phyloP scores from a whole-genome alignment of 2,113 vertebrate genomes.

The Notarius quadriscutis region DNA sequence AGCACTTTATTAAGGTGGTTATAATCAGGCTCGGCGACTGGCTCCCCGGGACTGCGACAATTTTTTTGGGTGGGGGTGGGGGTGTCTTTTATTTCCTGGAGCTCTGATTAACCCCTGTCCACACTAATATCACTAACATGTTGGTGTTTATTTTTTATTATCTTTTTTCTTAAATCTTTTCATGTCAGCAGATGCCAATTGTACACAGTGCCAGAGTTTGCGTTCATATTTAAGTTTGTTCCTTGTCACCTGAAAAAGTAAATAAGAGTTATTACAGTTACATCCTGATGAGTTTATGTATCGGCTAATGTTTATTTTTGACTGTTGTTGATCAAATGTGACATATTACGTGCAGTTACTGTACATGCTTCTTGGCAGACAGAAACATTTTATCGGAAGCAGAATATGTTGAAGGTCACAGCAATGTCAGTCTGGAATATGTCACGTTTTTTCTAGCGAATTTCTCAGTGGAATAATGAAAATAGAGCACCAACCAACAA shows the following conservation, averaged over 20 bases:
- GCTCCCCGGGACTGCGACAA: slow-evolving; percentile 56
- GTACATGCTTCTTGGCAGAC: neutral
- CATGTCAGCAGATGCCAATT: slow-evolving; percentile 64
- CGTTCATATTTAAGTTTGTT: slow-evolving; percentile 59
- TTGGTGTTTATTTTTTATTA: slow-evolving; percentile 44
- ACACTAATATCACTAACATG: slow-evolving; percentile 64
- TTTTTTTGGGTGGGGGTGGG: neutral
- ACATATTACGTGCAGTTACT: neutral
- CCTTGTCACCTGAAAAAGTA: slow-evolving; percentile 23
- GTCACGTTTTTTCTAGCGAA: neutral
- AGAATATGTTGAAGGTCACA: neutral
- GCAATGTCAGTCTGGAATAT: neutral
- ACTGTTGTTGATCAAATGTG: neutral
- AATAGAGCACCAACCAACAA: neutral
- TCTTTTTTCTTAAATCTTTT: slow-evolving; percentile 31
- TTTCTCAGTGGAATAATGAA: neutral
- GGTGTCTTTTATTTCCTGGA: slow-evolving; percentile 46
- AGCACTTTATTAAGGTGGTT: slow-evolving; percentile 80
- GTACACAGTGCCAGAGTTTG: slow-evolving; percentile 63
- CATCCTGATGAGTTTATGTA: neutral
- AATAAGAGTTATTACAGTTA: slow-evolving; percentile 17
- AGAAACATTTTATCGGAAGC: neutral
- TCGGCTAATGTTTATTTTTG: neutral
- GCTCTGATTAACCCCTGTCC: slow-evolving; percentile 47
- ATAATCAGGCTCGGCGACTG: slow-evolving; percentile 64